Base-by-base conservation (phyloP, 2,797 vertebrate species). In the Novumbra hubbsi region DNA sequence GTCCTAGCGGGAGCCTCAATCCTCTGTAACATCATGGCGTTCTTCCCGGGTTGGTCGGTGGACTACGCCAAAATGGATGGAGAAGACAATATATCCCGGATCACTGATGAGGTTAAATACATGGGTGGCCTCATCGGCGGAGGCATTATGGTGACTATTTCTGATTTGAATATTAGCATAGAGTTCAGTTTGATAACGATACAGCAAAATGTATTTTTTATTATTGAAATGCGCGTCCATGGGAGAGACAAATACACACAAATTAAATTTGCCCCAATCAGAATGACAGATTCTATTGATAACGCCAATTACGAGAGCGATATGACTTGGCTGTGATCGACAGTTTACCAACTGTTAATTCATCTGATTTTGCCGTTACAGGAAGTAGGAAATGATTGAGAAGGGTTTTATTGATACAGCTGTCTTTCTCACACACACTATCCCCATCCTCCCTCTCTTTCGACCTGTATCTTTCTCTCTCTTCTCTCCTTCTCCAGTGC, bases 41-140 rank as follows among this genome's bases (percentile, higher is more conserved):
- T 94, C 78, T 94, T 94, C 81, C 92, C 92, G 0, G 87, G 68
- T 80, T 88, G 89, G 68, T 1, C 85, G 0, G 84, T 78, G 0
- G 0, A 68, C 0, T 93, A 72, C 14, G 76, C 81, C 0, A 0
- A 4, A 0, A 0, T 45, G 0, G 83, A 88, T 3, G 3, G 0
- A 0, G 3, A 84, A 0, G 81, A 62, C 4, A 0, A 38, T 1
- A 9, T 28, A 0, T 5, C 2, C 0, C 48, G 27, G 0, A 73
- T 94, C 72, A 93, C 93, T 0, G 1, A 79, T 4, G 91, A 94
- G 70, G 90, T 94, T n/a, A 87, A 91, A 72, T 92, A 87, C 49
- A 89, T 94, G 89, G 90, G 91, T 19, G 92, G 93, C 0, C 2
- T 94, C 11, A 32, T 94, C 0, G 93, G 93, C 57, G 92, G 92